Evolutionary conservation across 2,797 vertebrate species (phyloP), one percentile per base, ranked within the genome.

Genomic region (Labroides dimidiatus): DNA sequence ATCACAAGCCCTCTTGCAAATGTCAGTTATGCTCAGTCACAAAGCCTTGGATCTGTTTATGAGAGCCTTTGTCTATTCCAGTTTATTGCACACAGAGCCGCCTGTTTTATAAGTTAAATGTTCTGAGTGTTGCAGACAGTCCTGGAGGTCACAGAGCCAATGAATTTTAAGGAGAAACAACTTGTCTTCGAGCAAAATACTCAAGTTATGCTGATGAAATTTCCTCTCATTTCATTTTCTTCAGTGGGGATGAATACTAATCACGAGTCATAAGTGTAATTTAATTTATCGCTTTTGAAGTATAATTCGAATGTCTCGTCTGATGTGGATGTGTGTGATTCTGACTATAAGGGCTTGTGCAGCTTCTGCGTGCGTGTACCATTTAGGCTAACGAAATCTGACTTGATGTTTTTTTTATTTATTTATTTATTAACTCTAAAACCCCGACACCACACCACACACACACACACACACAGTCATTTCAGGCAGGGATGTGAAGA

Each of bases 111-210:
- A 51, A 81, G 42, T 66, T 78, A 50, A 78, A 73, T 69, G 79
- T 71, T 68, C 62, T 63, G 24, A 77, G 57, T 30, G 42, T 49
- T 58, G 70, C 74, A 51, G 57, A 76, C 58, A 27, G 66, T 58
- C 56, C 71, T 69, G 59, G 71, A 87, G 81, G 78, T 88, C 81
- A 72, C 65, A 60, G 48, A 48, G 42, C 61, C 72, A 49, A 43
- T 54, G 71, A 61, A 71, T 88, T 66, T 51, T 53, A 52, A 78
- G 53, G 55, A 55, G 49, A 67, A 64, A 57, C 19, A 71, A 67
- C 55, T 66, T 64, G 60, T 81, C 67, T 68, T 7, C 48, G 24
- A 20, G 67, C 75, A 78, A 80, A 68, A 59, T 15, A 60, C 36
- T 72, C 44, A 39, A 62, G 45, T 78, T 62, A 30, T 58, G 72